Percentiles rank a stretch among this genome's conserved stretches.
Evolutionary conservation across 1,140 invertebrate species (phyloP).

Genomic region (Drosophila pruinosa): DNA sequence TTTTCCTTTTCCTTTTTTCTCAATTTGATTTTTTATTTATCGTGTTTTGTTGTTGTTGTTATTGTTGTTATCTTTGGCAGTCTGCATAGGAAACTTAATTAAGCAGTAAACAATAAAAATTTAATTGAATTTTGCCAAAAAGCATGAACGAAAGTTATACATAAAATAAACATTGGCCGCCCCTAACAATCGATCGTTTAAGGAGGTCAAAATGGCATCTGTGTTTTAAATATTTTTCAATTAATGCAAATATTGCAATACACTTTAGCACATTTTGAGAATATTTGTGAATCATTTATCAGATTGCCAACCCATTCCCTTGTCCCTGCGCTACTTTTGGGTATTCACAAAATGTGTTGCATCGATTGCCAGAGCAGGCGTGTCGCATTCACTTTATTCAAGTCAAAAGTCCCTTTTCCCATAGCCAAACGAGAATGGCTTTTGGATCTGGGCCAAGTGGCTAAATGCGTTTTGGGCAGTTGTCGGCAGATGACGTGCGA

Average conservation of each 20-base stretch:
- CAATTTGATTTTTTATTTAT: conserved; percentile 26
- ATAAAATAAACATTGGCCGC: conserved; percentile 28
- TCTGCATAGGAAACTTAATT: conserved; percentile 65
- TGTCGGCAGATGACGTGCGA: conserved; percentile 45
- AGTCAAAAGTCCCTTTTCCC: conserved; percentile 36
- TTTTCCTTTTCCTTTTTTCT: conserved; percentile 19
- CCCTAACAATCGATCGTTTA: conserved; percentile 49
- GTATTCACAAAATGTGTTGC: conserved; percentile 3
- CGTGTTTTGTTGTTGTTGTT: conserved; percentile 26
- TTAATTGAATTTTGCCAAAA: conserved; percentile 39
- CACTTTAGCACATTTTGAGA: conserved; percentile 11
- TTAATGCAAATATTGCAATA: not conserved
- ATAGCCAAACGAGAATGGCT: conserved; percentile 41
- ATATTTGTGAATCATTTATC: conserved; percentile 24
- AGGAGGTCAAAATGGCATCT: conserved; percentile 47
- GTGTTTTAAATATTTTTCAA: conserved; percentile 6
- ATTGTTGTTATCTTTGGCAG: conserved; percentile 62
- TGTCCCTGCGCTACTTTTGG: not conserved
- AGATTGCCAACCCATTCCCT: too few species aligned
- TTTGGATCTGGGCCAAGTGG: conserved; percentile 54
- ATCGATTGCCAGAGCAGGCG: not conserved
- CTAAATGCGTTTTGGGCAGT: conserved; percentile 65
- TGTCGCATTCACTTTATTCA: conserved; percentile 19
- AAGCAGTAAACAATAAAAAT: conserved; percentile 40
- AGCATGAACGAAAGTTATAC: conserved; percentile 35